Evolutionary conservation across 53 echinoderm and acorn worm species (phyloP), one percentile per base, ranked within the genome.

Genomic region (Echinarachnius parma): DNA sequence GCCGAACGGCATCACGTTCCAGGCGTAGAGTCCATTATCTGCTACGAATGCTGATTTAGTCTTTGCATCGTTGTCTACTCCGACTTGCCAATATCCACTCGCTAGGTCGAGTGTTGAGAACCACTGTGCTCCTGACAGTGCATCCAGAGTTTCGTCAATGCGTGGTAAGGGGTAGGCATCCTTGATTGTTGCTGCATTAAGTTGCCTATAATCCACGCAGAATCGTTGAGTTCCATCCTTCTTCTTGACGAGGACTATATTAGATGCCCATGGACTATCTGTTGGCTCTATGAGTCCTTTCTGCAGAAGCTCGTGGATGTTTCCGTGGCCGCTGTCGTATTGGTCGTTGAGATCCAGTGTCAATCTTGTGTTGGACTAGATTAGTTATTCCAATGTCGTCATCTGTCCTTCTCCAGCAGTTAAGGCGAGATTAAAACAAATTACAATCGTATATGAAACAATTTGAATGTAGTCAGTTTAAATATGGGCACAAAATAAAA

Each of bases 191-290:
- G 19, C 77, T 4, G 49, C 61, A 10, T 77, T 77, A 1, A 77
- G 48, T 13, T 53, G 63, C 21, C 80, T 11, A 22, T 80, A 80
- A n/a, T 80, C 80, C 5, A 80, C 59, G 48, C 80, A 80, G 8
- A 80, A 59, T 28, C 80, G 15, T 39, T 46, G 31, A 9, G 60
- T 53, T 3, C 78, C 78, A 53, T 78, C 78, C 22, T 78, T 62
- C 24, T 62, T 77, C 62, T 29, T 28, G n/a, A 77, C 77, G 22
- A 77, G 49, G 3, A 77, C 61, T 11, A 82, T 28, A 13, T 55
- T 68, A 4, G 88, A 34, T 24, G 82, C 71, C 82, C 77, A 87
- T 10, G 87, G 78, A 21, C 82, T 87, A 14, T 48, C 69, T 3
- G 76, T 75, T 1, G 60, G 66, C 48, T 83, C 79, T 10, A 88